These are phyloP conservation scores for Limanda limanda DNA, from an alignment of 2,113 vertebrate genomes.

Conservation along the genomic window DNA sequence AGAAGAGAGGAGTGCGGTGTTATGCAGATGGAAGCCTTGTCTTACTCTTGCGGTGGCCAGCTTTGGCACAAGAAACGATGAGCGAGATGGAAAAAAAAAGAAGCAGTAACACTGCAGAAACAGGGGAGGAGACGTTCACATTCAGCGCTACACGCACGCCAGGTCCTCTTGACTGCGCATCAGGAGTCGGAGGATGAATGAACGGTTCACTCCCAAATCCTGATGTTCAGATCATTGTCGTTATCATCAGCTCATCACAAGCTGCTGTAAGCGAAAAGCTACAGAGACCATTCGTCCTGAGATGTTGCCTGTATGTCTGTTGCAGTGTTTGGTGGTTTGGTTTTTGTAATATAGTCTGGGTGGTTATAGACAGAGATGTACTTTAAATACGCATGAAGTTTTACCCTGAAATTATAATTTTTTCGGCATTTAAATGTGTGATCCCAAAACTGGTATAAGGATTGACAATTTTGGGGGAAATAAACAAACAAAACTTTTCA, in stretches of 20 bases:
- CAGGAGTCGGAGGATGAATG: constrained; percentile 60
- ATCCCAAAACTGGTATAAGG: background rate
- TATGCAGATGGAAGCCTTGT: constrained; percentile 60
- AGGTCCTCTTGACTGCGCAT: constrained; percentile 76
- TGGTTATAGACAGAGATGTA: constrained; percentile 9
- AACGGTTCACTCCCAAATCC: constrained; percentile 48
- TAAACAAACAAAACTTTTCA: background rate
- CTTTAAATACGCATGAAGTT: constrained; percentile 4
- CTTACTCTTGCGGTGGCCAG: constrained; percentile 74
- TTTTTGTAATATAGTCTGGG: constrained; percentile 18
- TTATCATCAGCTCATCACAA: background rate
- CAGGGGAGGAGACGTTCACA: constrained; percentile 77
- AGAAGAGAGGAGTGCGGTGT: constrained; percentile 51
- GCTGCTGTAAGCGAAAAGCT: constrained; percentile 5
- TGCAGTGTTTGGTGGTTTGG: constrained; percentile 3
- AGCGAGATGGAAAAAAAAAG: constrained; percentile 54
- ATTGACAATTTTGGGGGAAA: background rate
- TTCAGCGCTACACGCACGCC: constrained; percentile 67
- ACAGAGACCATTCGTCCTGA: constrained; percentile 5
- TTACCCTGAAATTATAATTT: background rate
- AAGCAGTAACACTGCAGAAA: constrained; percentile 77
- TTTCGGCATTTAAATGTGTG: background rate
- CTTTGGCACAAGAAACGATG: constrained; percentile 66
- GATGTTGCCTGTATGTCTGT: constrained; percentile 35
- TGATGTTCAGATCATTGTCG: constrained; percentile 25